Evolutionary conservation across 1,140 invertebrate genomes (phyloP).

Genomic region (Micrasema minimum): DNA sequence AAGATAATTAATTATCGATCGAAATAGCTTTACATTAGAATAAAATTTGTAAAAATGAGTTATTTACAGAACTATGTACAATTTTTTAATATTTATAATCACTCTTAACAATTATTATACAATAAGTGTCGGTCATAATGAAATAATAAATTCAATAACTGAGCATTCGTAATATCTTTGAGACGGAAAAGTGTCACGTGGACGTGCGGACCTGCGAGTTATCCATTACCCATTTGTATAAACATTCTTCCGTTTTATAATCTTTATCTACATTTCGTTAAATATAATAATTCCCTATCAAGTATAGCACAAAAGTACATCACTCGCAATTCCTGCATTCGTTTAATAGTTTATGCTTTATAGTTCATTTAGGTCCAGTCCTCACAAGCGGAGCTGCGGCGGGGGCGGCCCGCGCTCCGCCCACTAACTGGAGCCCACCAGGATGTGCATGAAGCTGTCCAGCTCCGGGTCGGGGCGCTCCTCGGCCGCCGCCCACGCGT

Average conservation of each 20-base stretch:
- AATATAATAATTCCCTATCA: slow-evolving; percentile 52
- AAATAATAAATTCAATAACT: slow-evolving; percentile 43
- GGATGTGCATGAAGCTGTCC: slow-evolving; percentile 63
- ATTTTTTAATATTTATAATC: slow-evolving; percentile 45
- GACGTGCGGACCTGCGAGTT: slow-evolving; percentile 27
- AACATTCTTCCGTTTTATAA: slow-evolving; percentile 3
- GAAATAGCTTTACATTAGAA: slow-evolving; percentile 52
- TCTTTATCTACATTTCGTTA: slow-evolving; percentile 32
- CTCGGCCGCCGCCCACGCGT: slow-evolving; percentile 65
- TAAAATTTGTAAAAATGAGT: slow-evolving; percentile 54
- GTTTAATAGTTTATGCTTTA: slow-evolving; percentile 21
- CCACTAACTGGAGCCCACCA: slow-evolving; percentile 66
- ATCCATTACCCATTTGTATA: slow-evolving; percentile 15
- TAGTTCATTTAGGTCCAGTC: slow-evolving; percentile 3
- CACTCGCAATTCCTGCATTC: slow-evolving; percentile 53
- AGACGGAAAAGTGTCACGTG: slow-evolving; percentile 42
- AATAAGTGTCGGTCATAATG: slow-evolving; percentile 29
- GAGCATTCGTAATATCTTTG: slow-evolving; percentile 49
- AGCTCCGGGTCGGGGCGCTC: slow-evolving; percentile 54
- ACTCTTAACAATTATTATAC: slow-evolving; percentile 44
- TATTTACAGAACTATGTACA: slow-evolving; percentile 52
- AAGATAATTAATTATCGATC: slow-evolving; percentile 49
- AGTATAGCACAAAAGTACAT: slow-evolving; percentile 54
- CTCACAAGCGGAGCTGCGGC: slow-evolving; percentile 43
- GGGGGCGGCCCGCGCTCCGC: slow-evolving; percentile 43